A percentile compares a stretch with the other conserved stretches of the same genome.
Evolutionary conservation across 2,797 vertebrate genomes (phyloP).

Genomic region (Onychomys arenicola): DNA sequence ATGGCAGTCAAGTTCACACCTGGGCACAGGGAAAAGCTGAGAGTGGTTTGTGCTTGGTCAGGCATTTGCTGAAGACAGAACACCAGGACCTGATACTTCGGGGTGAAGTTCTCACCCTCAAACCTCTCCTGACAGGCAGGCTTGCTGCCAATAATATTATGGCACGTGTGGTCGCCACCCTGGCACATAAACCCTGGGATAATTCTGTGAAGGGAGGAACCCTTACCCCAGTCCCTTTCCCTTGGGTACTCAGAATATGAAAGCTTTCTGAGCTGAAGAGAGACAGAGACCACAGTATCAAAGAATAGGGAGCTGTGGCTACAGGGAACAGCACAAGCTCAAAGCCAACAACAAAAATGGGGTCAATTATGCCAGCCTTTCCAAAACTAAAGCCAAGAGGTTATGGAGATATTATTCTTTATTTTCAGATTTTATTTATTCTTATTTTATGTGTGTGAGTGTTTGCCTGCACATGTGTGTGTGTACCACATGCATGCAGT

Average conservation of each 20-base stretch:
- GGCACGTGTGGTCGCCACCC: not conserved
- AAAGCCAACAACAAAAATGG: not conserved
- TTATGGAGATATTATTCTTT: not conserved
- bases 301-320: not conserved
- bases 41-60: not conserved
- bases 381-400: not conserved
- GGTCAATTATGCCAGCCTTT: not conserved
- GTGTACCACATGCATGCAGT: not conserved
- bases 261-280: not conserved
- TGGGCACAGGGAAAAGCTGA: not conserved
- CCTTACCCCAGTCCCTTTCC: not conserved
- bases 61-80: not conserved
- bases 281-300: not conserved
- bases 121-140: too few relatives aligned
- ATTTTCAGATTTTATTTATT: not conserved
- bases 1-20: rapidly evolving
- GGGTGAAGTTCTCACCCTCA: not conserved
- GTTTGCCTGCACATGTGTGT: not conserved
- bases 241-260: not conserved
- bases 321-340: not conserved
- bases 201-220: not conserved
- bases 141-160: not conserved
- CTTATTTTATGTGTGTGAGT: not conserved
- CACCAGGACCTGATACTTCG: not conserved
- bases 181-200: not conserved